Base-by-base conservation (phyloP, 35 echinoderm and acorn worm genomes). In the Diadema setosum region DNA sequence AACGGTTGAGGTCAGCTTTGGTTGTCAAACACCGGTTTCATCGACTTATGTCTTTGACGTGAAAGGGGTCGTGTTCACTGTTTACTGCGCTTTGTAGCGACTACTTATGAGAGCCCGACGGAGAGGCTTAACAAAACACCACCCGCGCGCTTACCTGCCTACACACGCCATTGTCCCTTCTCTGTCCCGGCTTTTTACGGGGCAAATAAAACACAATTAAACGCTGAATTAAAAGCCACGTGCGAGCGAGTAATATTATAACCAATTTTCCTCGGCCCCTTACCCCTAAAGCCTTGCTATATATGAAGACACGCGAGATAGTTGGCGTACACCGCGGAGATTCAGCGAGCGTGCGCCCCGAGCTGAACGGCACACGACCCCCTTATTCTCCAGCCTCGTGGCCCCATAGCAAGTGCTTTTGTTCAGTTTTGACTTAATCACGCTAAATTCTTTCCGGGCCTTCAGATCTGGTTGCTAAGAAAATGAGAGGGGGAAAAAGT, bases 191-290 rank as follows among this genome's bases (percentile, higher is more conserved):
- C 36, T 6, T 5, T 78, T 41, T 18, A 17, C 6, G 40, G 39
- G 73, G 73, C 73, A 78, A 78, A 78, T 20, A 78, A 21, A 78
- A 78, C 73, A 78, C 73, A 78, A 78, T 78, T 78, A 78, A 78
- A 20, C 36, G 73, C 40, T 78, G 73, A 78, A 78, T 78, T 78
- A 78, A 78, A 78, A 20, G 36, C 34, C 73, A 44, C 73, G 40
- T 44, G 73, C 73, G 35, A 41, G 73, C 73, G 73, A 78, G 73
- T 78, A 78, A 78, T 44, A 78, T 44, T 78, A 78, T 78, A 78
- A 78, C 73, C 73, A 43, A 78, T 78, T n/a, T 41, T 67, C 37
- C 63, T 26, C 27, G 63, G 40, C 27, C 1, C 2, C 65, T 36
- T 36, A 33, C 25, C 20, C 40, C 9, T 36, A 21, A 78, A 78